Conservation (phyloP, 2,797 vertebrate genomes). For the Melanotaenia maccullochi region DNA sequence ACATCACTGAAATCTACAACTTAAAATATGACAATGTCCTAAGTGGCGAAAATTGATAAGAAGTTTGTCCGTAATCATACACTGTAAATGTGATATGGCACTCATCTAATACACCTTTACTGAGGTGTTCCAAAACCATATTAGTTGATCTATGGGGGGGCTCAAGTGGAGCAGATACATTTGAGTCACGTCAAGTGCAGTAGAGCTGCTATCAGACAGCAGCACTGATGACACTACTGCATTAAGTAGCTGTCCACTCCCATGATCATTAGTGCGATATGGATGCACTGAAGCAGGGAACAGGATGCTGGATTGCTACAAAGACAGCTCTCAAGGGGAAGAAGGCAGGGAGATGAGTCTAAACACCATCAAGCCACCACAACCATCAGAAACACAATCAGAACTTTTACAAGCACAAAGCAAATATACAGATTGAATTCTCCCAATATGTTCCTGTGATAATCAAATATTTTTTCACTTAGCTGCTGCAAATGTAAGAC, state of each 20-base stretch:
- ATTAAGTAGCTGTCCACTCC: conserved; percentile 82
- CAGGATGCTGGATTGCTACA: conserved; percentile 73
- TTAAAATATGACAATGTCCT: conserved; percentile 37
- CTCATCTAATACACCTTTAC: conserved; percentile 66
- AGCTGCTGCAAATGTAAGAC: conserved; percentile 27
- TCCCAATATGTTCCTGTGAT: conserved; percentile 41
- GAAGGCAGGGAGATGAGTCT: conserved; percentile 58
- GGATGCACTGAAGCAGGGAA: conserved; percentile 78
- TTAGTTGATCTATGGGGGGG: conserved; percentile 61
- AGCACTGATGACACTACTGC: conserved; percentile 75
- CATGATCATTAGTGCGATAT: conserved; percentile 81
- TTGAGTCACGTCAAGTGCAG: conserved; percentile 75
- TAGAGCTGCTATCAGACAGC: conserved; percentile 74
- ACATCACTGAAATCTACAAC: conserved; percentile 30
- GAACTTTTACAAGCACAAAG: conserved; percentile 68
- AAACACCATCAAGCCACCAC: conserved; percentile 78
- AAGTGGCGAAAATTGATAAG: conserved; percentile 46
- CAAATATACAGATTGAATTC: conserved; percentile 59
- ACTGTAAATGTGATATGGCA: conserved; percentile 59
- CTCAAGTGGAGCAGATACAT: conserved; percentile 49
- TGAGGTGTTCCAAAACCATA: conserved; percentile 62
- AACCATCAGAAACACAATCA: conserved; percentile 60
- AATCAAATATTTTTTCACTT: conserved; percentile 56
- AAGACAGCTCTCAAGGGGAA: conserved; percentile 68
- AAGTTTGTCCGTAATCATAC: conserved; percentile 52